A percentile compares a stretch with the other conserved stretches of the same genome.
Evolutionary conservation across 1,140 invertebrate species (phyloP).

Genomic region (Drosophila tropicalis): DNA sequence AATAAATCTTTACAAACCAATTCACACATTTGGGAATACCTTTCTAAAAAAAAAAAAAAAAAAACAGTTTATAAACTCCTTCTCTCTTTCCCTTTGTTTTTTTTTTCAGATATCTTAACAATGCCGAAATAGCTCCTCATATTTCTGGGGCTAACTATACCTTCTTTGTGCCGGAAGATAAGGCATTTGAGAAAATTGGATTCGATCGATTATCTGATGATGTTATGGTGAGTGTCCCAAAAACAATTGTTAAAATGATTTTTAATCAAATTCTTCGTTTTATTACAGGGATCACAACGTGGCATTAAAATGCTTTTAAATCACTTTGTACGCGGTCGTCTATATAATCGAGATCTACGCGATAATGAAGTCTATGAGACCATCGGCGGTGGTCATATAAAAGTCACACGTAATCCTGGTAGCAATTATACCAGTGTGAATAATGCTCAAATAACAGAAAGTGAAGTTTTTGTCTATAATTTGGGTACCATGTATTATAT

Average conservation of each 20-base stretch:
- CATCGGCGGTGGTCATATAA: slow-evolving; percentile 85
- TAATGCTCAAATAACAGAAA: slow-evolving; percentile 85
- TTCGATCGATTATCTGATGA: slow-evolving; percentile 85
- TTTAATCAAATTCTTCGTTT: neutral
- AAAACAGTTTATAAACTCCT: no score
- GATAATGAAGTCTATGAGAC: slow-evolving; percentile 84
- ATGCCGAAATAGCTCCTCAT: slow-evolving; percentile 85
- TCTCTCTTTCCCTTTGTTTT: neutral
- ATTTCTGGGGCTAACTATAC: slow-evolving; percentile 86
- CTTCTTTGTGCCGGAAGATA: slow-evolving; percentile 86
- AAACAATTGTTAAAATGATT: neutral
- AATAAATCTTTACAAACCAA: no score
- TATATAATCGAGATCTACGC: slow-evolving; percentile 85
- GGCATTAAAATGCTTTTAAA: slow-evolving; percentile 85
- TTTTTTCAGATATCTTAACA: slow-evolving; percentile 84
- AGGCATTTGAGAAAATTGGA: slow-evolving; percentile 85
- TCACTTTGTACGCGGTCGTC: slow-evolving; percentile 86
- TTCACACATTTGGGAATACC: no score
- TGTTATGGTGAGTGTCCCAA: slow-evolving; percentile 78
- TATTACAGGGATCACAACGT: slow-evolving; percentile 82
- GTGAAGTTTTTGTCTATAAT: slow-evolving; percentile 86
- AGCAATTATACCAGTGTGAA: slow-evolving; percentile 84
- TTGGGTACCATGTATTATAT: slow-evolving; percentile 87
- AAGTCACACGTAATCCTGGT: slow-evolving; percentile 84
- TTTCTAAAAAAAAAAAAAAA: no score